Evolutionary conservation across 1,140 invertebrate species (phyloP), one percentile per base, ranked within the genome.

Genomic region (Pogonomyrmex barbatus): DNA sequence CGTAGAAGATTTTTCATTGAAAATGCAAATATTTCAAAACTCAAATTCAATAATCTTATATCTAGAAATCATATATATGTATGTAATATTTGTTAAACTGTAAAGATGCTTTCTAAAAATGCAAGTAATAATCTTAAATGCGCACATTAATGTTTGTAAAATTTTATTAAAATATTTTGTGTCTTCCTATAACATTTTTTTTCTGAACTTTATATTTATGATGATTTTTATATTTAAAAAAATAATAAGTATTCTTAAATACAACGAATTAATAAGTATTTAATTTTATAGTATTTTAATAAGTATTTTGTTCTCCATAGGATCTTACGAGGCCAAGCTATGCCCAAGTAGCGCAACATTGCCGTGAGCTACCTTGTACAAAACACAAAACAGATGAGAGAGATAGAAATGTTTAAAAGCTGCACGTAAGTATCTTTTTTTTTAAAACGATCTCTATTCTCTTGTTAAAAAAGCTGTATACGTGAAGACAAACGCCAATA

Each of bases 281-380:
- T 91, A n/a, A n/a, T n/a, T n/a, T n/a, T n/a, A n/a, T n/a, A n/a
- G n/a, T n/a, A n/a, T n/a, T n/a, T 12, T 63, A 68, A 75, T 77
- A 60, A 52, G 81, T 88, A n/a, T 89, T 82, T 91, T 33, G 4
- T 54, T 85, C 83, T 87, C 56, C 71, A 67, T 91, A 95, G 94
- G 95, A 96, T 89, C 95, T 95, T 89, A 96, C 96, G 87, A 96
- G 97, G 94, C 96, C 97, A 93, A 98, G 97, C 94, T 98, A 98
- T 96, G 97, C 97, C 90, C 97, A 98, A 96, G 97, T 98, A 93
- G 97, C 97, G 88, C 97, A 97, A 92, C 97, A 97, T 92, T 96
- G 96, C 93, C 96, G 96, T 89, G 96, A 96, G 90, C 91, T 94
- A 90, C 92, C 92, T 92, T 95, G 94, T 94, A 94, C 95, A 95